A percentile compares a stretch with the other conserved stretches of the same genome.
phyloP scores from a whole-genome alignment of 2,113 vertebrate species.

The Hippolais icterina region DNA sequence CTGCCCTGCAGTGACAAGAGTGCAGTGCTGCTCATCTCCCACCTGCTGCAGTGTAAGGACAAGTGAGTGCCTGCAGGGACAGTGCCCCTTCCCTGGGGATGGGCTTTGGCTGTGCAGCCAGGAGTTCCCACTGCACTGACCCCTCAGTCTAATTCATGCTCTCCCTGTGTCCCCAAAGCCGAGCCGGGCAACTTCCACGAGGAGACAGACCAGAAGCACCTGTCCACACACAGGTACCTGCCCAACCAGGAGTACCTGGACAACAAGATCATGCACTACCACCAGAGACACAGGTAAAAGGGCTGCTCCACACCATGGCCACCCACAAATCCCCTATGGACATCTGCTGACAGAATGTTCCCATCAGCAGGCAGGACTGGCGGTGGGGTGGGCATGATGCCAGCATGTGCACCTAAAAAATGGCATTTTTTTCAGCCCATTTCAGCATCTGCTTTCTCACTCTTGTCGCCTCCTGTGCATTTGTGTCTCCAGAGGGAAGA shows the following conservation, averaged over 20 bases:
- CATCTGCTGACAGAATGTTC: fast-evolving
- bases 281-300: conserved; percentile 87
- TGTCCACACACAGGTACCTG: conserved; percentile 87
- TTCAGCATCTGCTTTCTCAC: background rate
- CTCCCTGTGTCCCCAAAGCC: conserved; percentile 69
- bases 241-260: conserved; percentile 91
- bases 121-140: fast-evolving
- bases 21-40: conserved; percentile 87
- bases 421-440: background rate
- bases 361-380: background rate
- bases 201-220: conserved; percentile 84
- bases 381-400: fast-evolving
- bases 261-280: conserved; percentile 89
- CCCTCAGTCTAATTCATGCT: fast-evolving
- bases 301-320: fast-evolving
- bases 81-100: background rate
- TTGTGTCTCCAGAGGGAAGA: conserved; percentile 77
- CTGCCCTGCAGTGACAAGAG: conserved; percentile 94
- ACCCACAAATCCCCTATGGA: fast-evolving
- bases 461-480: fast-evolving
- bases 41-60: conserved; percentile 91
- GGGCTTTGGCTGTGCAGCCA: fast-evolving
- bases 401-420: fast-evolving
- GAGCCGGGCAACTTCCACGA: conserved; percentile 92
- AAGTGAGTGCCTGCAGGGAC: fast-evolving